Evolutionary conservation across 2,888 invertebrate species (phyloP), one percentile per base, ranked within the genome.

Genomic region (Conops quadrifasciatus): DNA sequence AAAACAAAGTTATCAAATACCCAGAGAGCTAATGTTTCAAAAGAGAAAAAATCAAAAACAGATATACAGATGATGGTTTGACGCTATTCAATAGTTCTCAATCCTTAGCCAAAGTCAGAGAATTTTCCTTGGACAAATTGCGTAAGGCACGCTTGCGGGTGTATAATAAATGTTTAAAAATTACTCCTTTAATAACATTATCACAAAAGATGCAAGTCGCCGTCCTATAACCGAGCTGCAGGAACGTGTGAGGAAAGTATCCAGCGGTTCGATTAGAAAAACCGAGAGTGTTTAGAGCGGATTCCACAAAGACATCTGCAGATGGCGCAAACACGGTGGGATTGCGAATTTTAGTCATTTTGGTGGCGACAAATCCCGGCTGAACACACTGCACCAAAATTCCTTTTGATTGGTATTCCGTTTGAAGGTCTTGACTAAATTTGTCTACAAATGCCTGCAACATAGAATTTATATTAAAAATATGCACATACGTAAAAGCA

Each of bases 351-450:
- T 94, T 93, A 13, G 93, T 92, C 94, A 96, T 94, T 81, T 96
- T 96, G 0, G 96, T 95, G 26, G 94, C 94, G 0, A 97, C 96
- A 78, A 93, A 94, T 1, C 94, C 96, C 0, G 97, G 97, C 71
- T 92, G 87, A 0, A 97, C 88, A 81, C 93, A 92, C 58, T 97
- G 96, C 5, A 95, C 88, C 4, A 91, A 89, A 28, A 95, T 90
- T 1, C 94, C 94, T 56, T 89, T 87, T 51, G 90, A 89, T 21
- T 88, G 86, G 79, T 94, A 95, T 81, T 95, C 95, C 70, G 91
- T 89, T 9, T 90, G 89, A 30, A 95, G 85, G 78, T 94, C 93
- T 65, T 90, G 91, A 7, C 93, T 90, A 77, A 95, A 90, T 84
- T 95, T 95, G 67, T 92, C 91, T 15, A 95, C 91, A 86, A 91